Base-by-base conservation (phyloP, 2,113 vertebrate species). In the Oxygymnocypris stewartii region DNA sequence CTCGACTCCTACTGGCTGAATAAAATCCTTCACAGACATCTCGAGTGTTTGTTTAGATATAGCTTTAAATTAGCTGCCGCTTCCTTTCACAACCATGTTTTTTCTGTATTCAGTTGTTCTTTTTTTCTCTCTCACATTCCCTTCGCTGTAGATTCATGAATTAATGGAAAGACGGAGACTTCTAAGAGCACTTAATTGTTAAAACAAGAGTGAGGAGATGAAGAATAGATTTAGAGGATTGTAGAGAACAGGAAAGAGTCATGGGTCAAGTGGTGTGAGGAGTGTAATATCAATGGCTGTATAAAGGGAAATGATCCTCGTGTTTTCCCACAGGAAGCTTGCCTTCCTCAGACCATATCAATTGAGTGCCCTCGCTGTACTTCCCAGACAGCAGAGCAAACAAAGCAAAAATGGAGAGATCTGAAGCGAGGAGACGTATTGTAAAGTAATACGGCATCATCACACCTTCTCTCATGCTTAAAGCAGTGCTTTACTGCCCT, bases 321-420 rank as follows among this genome's bases (percentile, higher is more conserved):
- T 23, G 65, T 12, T 49, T 49, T n/a, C 80, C 63, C 80, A 37
- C 44, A 51, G 42, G 63, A 69, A 71, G n/a, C 63, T 51, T 5
- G 8, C 16, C 37, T 9, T 67, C n/a, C 49, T 82, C 44, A 1
- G 63, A 63, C 63, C 80, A 18, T 49, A 69, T 69, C 63, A 82
- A 49, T 82, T 47, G 42, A 69, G 80, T 49, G 63, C 63, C 80
- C 63, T 82, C 25, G 18, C 63, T 69, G 80, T 51, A 47, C 80
- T 63, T 81, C 23, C 23, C 79, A 25, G 79, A 25, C 80, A 59
- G 49, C 20, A 65, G 65, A 5, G 69, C 65, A 47, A 81, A 73
- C 42, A 61, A 81, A 73, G 69, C 75, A 78, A 63, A 85, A 87
- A 77, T 37, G 49, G 51, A 54, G 59, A 67, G 81, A 84, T 42